Evolutionary conservation across 1,140 invertebrate genomes (phyloP), one percentile per base, ranked within the genome.

Genomic region (Mamestra configurata): DNA sequence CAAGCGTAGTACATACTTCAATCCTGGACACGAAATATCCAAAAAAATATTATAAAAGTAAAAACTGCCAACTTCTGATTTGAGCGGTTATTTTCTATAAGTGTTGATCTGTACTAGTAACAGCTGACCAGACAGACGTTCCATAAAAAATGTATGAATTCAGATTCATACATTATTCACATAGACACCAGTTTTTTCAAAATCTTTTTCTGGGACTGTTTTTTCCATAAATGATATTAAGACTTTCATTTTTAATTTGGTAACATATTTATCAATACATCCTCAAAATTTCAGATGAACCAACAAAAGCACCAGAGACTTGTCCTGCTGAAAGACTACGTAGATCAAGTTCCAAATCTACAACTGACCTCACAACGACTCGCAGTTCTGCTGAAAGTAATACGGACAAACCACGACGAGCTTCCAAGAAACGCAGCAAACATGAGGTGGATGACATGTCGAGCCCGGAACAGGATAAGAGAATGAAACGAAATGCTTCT

Each of bases 401-500:
- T 20, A 1, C 57, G 7, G 82, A 84, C 6, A 81, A 66, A 55
- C 35, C 79, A 27, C 59, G 77, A 46, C 81, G 88, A 31, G 85
- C 80, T 0, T 88, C 93, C 0, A 93, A 92, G 79, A 94, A 94
- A 82, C 87, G 91, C 10, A 92, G 84, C 73, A 93, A 94, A 81
- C 84, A 92, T 83, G 91, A 94, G 81, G 91, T 93, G 46, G 93
- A 94, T 11, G 92, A 85, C 20, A 87, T 93, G 43, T 82, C 61
- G 1, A 94, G 93, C 46, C 93, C 93, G 0, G 92, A 94, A 66
- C 86, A 86, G 57, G 91, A 94, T 53, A 94, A 94, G 66, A 81
- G 93, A 22, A 85, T 84, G 66, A 94, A 94, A 70, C 84, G 93
- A 13, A 93, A 91, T 71, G 93, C 93, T 10, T 93, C 92, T 46